Evolutionary conservation across 2,113 vertebrate species (phyloP).

Genomic region (Numida meleagris): DNA sequence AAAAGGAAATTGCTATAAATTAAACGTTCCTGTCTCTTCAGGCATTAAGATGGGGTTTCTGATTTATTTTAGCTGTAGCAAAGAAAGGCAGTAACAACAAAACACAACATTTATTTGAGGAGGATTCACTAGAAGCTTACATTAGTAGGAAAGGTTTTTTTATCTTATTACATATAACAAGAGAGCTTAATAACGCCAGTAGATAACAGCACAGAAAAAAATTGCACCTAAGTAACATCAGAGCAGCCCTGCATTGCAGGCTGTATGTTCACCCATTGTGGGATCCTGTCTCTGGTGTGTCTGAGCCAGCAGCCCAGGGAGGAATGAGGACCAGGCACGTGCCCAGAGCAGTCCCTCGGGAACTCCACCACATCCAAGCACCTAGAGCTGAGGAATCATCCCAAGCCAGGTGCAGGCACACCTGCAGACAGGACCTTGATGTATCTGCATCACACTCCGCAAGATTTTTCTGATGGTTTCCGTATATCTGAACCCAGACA

Average conservation of each 20-base stretch:
- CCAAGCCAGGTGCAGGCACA: not conserved
- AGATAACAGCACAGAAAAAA: not conserved
- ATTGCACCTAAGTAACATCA: not conserved
- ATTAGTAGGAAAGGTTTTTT: conserved; percentile 35
- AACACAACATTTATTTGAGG: conserved; percentile 34
- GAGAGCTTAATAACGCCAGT: not conserved
- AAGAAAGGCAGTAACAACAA: conserved; percentile 56
- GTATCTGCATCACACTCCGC: not conserved
- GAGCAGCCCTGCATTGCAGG: not conserved
- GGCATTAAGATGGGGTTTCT: conserved; percentile 65
- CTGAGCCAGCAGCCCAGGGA: not conserved
- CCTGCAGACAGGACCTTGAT: not conserved
- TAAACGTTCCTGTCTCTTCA: conserved; percentile 73
- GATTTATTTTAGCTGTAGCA: conserved; percentile 64
- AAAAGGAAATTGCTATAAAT: conserved; percentile 75
- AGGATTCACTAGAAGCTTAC: conserved; percentile 41
- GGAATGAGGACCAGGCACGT: not conserved
- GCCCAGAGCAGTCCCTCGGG: not conserved
- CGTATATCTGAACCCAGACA: not conserved
- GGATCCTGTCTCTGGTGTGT: not conserved
- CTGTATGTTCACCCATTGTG: not conserved
- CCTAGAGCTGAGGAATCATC: not conserved
- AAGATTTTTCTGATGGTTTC: not conserved
- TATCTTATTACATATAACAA: not conserved
- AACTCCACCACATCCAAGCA: rapidly evolving